These are phyloP conservation scores for Chaetodon trifasciatus DNA, from an alignment of 2,797 vertebrate species.

Conservation along the genomic window DNA sequence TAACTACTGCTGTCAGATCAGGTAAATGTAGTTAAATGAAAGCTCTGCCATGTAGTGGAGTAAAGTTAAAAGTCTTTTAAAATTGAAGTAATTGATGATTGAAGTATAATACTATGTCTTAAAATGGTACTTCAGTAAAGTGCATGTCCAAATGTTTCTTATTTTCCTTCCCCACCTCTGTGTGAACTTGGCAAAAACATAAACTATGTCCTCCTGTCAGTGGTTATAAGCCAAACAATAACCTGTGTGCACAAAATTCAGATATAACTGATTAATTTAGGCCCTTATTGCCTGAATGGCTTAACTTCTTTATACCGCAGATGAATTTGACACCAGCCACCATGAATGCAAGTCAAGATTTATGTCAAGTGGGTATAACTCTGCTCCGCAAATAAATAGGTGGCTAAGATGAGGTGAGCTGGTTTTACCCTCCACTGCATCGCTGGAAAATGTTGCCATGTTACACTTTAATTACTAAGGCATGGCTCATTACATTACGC, in stretches of 20 bases:
- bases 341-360: conserved; percentile 15
- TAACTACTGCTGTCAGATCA: background rate
- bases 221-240: background rate
- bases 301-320: background rate
- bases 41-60: background rate
- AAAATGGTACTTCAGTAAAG: background rate
- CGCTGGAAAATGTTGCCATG: conserved; percentile 58
- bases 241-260: background rate
- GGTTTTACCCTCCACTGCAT: conserved; percentile 42
- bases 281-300: background rate
- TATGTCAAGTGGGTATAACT: conserved; percentile 20
- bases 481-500: conserved; percentile 70
- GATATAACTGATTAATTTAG: background rate
- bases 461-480: conserved; percentile 68
- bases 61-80: background rate
- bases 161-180: background rate
- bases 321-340: conserved; percentile 15
- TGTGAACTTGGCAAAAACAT: background rate
- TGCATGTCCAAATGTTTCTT: background rate
- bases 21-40: background rate
- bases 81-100: background rate
- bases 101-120: background rate
- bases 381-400: conserved; percentile 41
- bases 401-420: conserved; percentile 48
- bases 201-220: background rate